Base-by-base conservation (phyloP, 2,113 vertebrate genomes). In the Mola mola region DNA sequence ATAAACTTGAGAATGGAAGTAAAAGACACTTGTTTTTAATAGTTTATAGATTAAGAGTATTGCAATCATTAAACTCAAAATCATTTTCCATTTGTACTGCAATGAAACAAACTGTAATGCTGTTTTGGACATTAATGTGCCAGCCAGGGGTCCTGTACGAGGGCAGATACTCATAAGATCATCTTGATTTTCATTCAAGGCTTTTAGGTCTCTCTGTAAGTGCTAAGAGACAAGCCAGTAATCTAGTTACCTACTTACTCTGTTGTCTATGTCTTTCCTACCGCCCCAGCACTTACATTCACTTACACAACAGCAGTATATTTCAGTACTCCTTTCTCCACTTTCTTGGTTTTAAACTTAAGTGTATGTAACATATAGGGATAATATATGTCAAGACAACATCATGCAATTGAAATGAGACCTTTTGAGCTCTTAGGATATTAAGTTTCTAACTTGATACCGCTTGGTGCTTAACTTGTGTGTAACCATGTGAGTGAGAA, bases 381-480 rank as follows among this genome's bases (percentile, higher is more conserved):
- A 17, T 49, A 2, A 4, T 46, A 20, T 21, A 19, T 8, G 2
- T 12, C 6, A 3, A 81, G 69, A 59, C 72, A 5, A 52, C 21
- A 29, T 9, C 28, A 9, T 29, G 28, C 9, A 29, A 56, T 38
- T 8, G 71, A 66, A 75, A 68, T 29, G 46, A 50, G 17, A 20
- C 41, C 8, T 13, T 20, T 9, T 26, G 26, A 56, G 38, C 24
- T 59, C 19, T 47, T 40, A 7, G 6, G 10, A 38, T 58, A 44
- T 19, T 70, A 46, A 44, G 25, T 68, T 29, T 69, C 73, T 68
- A 83, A 77, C 67, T 62, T 28, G 57, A 81, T 28, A 66, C 66
- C 61, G n/a, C n/a, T n/a, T 33, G 29, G 52, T 74, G 17, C 52
- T 11, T 7, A 37, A n/a, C 37, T 36, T 2, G 5, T 70, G 33